A percentile compares a stretch with the other conserved stretches of the same genome.
These are phyloP conservation scores for Thaleichthys pacificus DNA, from an alignment of 2,797 vertebrate species.

Conservation along the genomic window DNA sequence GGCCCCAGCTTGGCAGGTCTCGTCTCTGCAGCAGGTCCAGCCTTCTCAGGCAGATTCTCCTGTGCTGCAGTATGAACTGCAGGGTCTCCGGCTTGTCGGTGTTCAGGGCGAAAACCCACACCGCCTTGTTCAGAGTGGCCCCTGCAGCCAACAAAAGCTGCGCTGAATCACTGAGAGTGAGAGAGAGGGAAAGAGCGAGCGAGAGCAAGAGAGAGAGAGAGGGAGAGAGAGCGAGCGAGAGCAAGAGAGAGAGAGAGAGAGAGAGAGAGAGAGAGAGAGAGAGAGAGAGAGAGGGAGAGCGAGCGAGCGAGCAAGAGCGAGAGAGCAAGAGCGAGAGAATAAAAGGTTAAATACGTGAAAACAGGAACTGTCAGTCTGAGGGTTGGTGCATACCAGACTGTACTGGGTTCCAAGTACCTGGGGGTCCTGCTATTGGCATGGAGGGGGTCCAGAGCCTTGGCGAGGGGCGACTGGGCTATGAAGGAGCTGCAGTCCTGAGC, in stretches of 20 bases:
- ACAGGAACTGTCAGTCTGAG: background rate
- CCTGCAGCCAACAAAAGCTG: background rate
- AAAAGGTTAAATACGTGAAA: background rate
- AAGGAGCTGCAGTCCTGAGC: constrained; percentile 2
- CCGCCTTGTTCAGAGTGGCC: background rate
- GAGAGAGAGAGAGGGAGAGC: background rate
- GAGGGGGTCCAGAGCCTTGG: background rate
- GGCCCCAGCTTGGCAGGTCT: background rate
- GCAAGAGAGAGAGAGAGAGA: no score
- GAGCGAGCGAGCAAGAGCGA: background rate
- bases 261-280: no score
- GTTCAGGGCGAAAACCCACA: background rate
- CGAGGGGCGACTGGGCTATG: background rate
- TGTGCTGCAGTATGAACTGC: constrained; percentile 36
- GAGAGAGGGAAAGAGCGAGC: background rate
- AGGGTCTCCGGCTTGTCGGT: background rate
- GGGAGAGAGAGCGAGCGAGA: no score
- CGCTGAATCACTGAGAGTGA: background rate
- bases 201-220: no score
- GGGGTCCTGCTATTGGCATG: background rate
- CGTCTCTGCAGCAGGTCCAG: no score
- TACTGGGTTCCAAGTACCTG: background rate
- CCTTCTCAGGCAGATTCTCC: constrained; percentile 43
- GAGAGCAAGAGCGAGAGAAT: background rate
- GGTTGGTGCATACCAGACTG: background rate